phyloP scores from a whole-genome alignment of 2,113 vertebrate species.

The Echinops telfairi region DNA sequence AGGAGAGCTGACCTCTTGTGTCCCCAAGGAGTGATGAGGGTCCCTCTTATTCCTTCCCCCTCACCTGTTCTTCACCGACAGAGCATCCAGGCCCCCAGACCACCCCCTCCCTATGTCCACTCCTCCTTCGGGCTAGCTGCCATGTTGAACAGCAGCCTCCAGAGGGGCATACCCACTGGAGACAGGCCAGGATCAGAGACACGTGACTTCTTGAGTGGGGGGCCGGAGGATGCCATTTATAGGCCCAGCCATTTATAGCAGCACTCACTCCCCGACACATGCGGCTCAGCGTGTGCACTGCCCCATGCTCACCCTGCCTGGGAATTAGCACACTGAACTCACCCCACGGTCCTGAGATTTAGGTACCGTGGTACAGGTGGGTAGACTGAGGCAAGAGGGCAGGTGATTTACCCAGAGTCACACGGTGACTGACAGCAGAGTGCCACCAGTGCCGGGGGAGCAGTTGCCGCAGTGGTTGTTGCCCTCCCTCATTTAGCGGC shows the following conservation, averaged over 20 bases:
- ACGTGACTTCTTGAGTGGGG: fast-evolving
- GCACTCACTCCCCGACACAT: fast-evolving
- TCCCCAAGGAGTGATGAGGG: not conserved
- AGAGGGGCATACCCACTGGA: not conserved
- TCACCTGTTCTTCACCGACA: not conserved
- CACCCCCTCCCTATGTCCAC: not conserved
- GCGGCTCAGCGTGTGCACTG: fast-evolving
- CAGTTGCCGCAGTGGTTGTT: fast-evolving
- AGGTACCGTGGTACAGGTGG: not conserved
- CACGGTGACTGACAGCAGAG: fast-evolving
- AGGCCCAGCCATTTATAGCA: fast-evolving
- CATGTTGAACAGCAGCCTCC: constrained; percentile 46
- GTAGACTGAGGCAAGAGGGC: not conserved
- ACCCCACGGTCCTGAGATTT: not conserved
- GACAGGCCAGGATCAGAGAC: not conserved
- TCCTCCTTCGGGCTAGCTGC: not conserved
- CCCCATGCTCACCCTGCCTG: not conserved
- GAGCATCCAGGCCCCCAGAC: not conserved
- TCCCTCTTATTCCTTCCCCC: not conserved
- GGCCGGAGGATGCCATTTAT: no score
- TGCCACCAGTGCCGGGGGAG: not conserved
- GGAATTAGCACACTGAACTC: fast-evolving
- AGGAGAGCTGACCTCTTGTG: not conserved
- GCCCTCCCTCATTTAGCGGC: not conserved
- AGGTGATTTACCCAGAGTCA: not conserved